Conservation (phyloP, 2,113 vertebrate species). For the Cyanoramphus novaezelandiae region DNA sequence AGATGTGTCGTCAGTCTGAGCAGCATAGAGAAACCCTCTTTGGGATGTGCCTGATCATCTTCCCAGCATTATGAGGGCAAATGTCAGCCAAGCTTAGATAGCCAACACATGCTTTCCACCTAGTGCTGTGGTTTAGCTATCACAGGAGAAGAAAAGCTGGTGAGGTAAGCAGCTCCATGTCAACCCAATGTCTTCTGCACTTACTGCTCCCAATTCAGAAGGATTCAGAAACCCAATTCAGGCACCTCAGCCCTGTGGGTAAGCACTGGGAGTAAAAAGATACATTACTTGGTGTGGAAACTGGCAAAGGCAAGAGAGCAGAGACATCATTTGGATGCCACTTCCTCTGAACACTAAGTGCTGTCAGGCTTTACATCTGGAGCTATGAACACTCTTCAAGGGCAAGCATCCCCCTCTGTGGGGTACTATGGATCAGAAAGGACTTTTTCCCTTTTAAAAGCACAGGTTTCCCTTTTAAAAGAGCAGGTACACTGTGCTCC, state of each 20-base stretch:
- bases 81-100: background rate
- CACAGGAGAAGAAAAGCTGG: background rate
- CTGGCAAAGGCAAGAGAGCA: background rate
- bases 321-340: background rate
- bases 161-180: background rate
- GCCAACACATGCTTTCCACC: background rate
- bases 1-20: background rate
- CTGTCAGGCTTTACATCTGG: background rate
- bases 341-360: background rate
- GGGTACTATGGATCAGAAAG: background rate
- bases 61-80: background rate
- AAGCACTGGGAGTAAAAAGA: background rate
- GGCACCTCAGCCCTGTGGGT: background rate
- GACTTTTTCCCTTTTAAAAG: background rate
- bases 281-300: background rate
- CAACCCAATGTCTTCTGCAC: background rate
- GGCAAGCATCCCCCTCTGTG: background rate
- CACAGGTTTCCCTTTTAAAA: background rate
- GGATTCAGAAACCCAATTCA: background rate
- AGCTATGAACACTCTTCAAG: background rate
- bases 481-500: background rate
- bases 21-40: background rate
- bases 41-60: background rate
- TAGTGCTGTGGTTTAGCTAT: background rate
- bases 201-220: rapidly evolving